Conservation (phyloP, 2,113 vertebrate species). For the Xenopus borealis region DNA sequence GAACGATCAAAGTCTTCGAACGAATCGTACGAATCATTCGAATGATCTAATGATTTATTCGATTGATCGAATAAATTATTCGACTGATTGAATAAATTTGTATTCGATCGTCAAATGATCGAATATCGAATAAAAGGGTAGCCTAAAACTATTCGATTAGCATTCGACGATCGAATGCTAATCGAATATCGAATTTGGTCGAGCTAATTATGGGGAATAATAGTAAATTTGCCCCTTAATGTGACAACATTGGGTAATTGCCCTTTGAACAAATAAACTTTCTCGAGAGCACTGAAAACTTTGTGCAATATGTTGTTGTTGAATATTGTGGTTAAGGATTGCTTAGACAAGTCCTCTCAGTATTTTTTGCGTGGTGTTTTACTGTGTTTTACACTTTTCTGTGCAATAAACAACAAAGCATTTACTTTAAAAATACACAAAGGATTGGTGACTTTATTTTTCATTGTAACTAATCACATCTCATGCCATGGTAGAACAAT, state of each 20-base stretch:
- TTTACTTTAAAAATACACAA: not conserved
- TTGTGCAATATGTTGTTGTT: not conserved
- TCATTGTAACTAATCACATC: not conserved
- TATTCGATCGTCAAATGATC: too few species aligned
- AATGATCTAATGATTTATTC: too few species aligned
- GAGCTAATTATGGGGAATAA: too few species aligned
- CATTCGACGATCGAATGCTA: too few species aligned
- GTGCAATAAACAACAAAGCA: not conserved
- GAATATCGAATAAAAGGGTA: too few species aligned
- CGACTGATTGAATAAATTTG: too few species aligned
- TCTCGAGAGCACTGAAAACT: conserved; percentile 16
- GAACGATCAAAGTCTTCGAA: too few species aligned
- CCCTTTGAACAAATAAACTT: conserved; percentile 32
- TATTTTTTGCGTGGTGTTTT: not conserved
- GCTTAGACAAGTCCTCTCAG: not conserved
- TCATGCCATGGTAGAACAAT: not conserved
- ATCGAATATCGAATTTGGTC: too few species aligned
- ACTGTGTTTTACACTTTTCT: not conserved
- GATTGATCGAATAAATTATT: too few species aligned
- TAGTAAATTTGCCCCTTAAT: not conserved
- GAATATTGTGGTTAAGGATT: not conserved
- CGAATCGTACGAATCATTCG: too few species aligned
- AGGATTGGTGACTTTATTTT: not conserved
- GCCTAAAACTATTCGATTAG: too few species aligned
- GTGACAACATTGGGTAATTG: conserved; percentile 41